Base-by-base conservation (phyloP, 2,888 invertebrate genomes). In the Andricus curvator region DNA sequence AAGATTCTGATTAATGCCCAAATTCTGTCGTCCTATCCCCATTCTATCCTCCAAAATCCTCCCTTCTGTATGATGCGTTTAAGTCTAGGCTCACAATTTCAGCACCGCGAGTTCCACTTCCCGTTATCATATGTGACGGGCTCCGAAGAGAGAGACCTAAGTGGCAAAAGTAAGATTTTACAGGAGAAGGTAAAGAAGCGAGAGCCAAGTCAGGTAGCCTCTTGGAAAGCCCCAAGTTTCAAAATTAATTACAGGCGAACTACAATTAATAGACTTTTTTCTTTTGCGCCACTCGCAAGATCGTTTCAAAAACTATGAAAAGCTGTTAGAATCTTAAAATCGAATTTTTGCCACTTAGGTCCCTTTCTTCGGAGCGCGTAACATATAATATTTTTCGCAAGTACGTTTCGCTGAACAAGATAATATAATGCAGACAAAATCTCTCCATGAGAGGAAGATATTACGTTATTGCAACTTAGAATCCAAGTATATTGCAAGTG, bases 1-100 rank as follows among this genome's bases (percentile, higher is more conserved):
- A n/a, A 74, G 37, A 37, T 74, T 74, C 74, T 56, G 56, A 74
- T 74, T 74, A 56, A 56, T 5, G 33, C n/a, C 51, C 33, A 33
- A 74, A 74, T 62, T 22, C 5, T 62, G 15, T 62, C 25, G 25
- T 62, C 4, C 62, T 25, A 15, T 62, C 1, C 25, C 62, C 0
- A 13, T 62, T 62, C 5, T 62, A 62, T 5, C 62, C 11, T 13
- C 25, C 25, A 62, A 25, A 62, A 25, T 62, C 62, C 22, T 62
- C 62, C 25, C 62, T 62, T 25, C 15, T 25, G 25, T 15, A 25
- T 62, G 25, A 62, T 25, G 15, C 15, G 13, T 13, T 62, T 15
- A 62, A 62, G 62, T 62, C 62, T 62, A 9, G 22, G 62, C 13
- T 62, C 62, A 25, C 13, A n/a, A 25, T 25, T 62, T 15, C 25